These are phyloP conservation scores for Sclerodermus sp. DNA, from an alignment of 2,888 invertebrate species.

Conservation along the genomic window DNA sequence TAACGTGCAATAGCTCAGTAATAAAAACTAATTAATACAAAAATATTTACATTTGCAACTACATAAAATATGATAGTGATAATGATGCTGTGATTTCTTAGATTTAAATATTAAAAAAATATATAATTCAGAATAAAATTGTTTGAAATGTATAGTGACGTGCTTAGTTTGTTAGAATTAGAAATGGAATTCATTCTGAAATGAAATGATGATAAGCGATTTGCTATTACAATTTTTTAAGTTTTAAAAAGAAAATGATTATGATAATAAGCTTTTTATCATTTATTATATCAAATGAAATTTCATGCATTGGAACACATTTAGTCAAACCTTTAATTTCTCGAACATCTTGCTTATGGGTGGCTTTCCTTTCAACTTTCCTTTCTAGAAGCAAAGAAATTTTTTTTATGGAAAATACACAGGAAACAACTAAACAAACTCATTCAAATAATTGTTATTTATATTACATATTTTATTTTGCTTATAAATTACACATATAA, in stretches of 20 bases:
- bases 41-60: too few species aligned
- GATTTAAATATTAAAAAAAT: background rate
- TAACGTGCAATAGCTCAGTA: too few species aligned
- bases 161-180: too few species aligned
- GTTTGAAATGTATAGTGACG: too few species aligned
- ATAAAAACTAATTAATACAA: background rate
- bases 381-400: slow-evolving; percentile 47
- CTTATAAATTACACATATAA: too few species aligned
- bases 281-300: slow-evolving; percentile 15
- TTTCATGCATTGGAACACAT: slow-evolving; percentile 43
- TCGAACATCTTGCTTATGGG: slow-evolving; percentile 53
- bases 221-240: too few species aligned
- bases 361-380: slow-evolving; percentile 46
- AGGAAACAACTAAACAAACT: background rate
- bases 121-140: too few species aligned
- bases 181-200: background rate
- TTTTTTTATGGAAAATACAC: slow-evolving; percentile 17
- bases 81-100: too few species aligned
- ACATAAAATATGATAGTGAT: too few species aligned
- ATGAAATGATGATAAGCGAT: slow-evolving; percentile 5
- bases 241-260: too few species aligned
- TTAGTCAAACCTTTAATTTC: slow-evolving; percentile 55
- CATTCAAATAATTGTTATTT: slow-evolving; percentile 39
- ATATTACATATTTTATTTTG: slow-evolving; percentile 28
- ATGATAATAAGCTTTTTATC: background rate